Percentiles rank a stretch among this genome's conserved stretches.
Conservation (phyloP, 2,113 vertebrate species). For the Eira barbara region DNA sequence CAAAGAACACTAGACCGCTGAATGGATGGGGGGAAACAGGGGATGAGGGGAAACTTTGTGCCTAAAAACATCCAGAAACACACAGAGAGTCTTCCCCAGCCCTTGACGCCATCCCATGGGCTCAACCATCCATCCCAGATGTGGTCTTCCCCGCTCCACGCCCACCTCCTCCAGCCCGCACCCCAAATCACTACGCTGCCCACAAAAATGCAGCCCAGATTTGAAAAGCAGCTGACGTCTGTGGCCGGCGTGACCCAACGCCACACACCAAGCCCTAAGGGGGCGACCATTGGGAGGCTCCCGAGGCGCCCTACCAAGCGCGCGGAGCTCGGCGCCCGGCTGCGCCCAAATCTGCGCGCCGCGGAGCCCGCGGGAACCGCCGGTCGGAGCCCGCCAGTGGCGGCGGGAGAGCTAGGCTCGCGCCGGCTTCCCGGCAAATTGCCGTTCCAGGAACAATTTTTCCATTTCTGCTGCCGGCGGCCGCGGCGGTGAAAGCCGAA, state of each 20-base stretch:
- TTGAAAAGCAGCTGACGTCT: slow-evolving; percentile 40
- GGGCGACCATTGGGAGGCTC: background rate
- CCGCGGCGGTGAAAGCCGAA: background rate
- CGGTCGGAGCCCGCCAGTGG: background rate
- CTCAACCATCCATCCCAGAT: slow-evolving; percentile 31
- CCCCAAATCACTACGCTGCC: slow-evolving; percentile 33
- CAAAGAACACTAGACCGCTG: background rate
- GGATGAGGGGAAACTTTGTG: background rate
- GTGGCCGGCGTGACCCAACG: slow-evolving; percentile 5
- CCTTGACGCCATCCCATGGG: background rate
- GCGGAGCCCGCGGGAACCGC: no score
- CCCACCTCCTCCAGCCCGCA: slow-evolving; percentile 46
- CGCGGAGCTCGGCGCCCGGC: background rate
- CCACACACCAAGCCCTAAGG: background rate
- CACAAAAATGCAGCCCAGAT: slow-evolving; percentile 65
- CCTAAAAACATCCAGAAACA: background rate
- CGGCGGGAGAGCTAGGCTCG: background rate
- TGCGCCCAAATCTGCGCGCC: background rate
- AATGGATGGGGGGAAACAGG: background rate
- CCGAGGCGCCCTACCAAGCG: background rate
- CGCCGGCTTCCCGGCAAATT: background rate
- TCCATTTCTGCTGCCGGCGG: background rate
- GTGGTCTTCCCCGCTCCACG: slow-evolving; percentile 41
- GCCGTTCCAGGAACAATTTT: slow-evolving; percentile 29
- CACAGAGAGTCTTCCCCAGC: background rate